Evolutionary conservation across 2,888 invertebrate species (phyloP).

Genomic region (Plagodis dolabraria): DNA sequence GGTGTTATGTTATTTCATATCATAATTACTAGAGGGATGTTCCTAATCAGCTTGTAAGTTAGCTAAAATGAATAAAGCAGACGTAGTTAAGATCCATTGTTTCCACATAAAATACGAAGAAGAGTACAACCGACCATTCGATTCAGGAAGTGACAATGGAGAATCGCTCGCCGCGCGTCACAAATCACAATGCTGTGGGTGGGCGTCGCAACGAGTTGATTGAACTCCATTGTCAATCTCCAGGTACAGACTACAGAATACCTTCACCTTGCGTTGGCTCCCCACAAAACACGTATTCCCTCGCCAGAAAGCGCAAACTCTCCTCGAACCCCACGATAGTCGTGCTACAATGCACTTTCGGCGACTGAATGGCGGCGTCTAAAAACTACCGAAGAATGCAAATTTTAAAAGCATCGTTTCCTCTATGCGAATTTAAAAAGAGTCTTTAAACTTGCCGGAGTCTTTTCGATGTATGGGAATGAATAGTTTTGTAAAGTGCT

Average conservation of each 20-base stretch:
- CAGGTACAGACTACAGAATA: constrained; percentile 63
- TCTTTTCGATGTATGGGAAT: constrained; percentile 44
- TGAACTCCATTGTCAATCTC: constrained; percentile 77
- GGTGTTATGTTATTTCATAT: not conserved
- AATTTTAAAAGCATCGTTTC: constrained; percentile 57
- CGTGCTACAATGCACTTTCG: constrained; percentile 54
- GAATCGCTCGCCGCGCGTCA: constrained; percentile 60
- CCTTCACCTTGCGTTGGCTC: constrained; percentile 44
- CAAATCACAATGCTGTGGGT: constrained; percentile 76
- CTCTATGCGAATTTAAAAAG: constrained; percentile 49
- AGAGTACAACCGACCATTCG: constrained; percentile 34
- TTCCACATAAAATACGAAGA: constrained; percentile 21
- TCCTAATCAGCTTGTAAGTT: too few relatives aligned
- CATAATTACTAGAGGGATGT: constrained; percentile 1
- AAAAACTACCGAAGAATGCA: constrained; percentile 54
- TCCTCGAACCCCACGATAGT: constrained; percentile 38
- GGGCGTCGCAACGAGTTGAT: constrained; percentile 75
- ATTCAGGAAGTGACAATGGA: constrained; percentile 70
- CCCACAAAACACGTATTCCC: constrained; percentile 45
- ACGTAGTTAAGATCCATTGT: constrained; percentile 17
- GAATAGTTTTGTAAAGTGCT: constrained; percentile 45
- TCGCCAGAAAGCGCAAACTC: constrained; percentile 52
- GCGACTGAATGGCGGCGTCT: constrained; percentile 56
- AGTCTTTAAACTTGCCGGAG: constrained; percentile 48
- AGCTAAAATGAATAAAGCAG: constrained; percentile 1